Base-by-base conservation (phyloP, 2,888 invertebrate species). In the Eupeodes luniger region DNA sequence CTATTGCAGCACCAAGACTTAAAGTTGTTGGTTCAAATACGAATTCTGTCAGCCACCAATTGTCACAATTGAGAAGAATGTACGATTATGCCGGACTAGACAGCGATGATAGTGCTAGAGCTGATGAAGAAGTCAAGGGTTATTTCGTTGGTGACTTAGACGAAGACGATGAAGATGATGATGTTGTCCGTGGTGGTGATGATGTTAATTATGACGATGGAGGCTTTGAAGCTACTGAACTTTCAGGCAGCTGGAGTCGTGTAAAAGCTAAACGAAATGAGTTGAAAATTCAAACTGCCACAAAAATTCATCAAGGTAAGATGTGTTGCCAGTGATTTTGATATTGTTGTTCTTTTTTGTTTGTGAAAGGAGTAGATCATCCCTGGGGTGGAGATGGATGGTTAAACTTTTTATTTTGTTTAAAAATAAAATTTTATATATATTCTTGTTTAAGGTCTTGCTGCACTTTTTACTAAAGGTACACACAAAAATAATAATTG, bases 71-170 rank as follows among this genome's bases (percentile, higher is more conserved):
- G 72, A 90, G 93, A 3, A 90, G 92, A 4, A 91, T 94, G 49
- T 93, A 93, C 80, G 93, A 94, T 69, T 91, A 92, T 6, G 92
- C 93, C 7, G 92, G 92, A 4, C 92, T 93, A 51, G 95, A 94
- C 53, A 94, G 94, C 76, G 94, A 94, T 86, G 95, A 94, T 89
- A 93, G 93, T 85, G 94, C 94, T 84, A 94, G 94, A 90, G 95
- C 95, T 5, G 95, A 95, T 90, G 95, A 95, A 90, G 95, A 95
- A 91, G 95, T 95, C 0, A 94, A 95, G 90, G 94, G 94, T 4
- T 94, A 95, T 91, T 95, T 95, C 93, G 93, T 94, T 55, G 91
- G 91, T 59, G 90, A 90, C 36, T 53, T 79, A 69, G 82, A 90
- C 19, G 90, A 90, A 44, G 90, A 91, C 64, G 92, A 92, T 61